Conservation (phyloP, 2,113 vertebrate species). For the Gracilinanus agilis region DNA sequence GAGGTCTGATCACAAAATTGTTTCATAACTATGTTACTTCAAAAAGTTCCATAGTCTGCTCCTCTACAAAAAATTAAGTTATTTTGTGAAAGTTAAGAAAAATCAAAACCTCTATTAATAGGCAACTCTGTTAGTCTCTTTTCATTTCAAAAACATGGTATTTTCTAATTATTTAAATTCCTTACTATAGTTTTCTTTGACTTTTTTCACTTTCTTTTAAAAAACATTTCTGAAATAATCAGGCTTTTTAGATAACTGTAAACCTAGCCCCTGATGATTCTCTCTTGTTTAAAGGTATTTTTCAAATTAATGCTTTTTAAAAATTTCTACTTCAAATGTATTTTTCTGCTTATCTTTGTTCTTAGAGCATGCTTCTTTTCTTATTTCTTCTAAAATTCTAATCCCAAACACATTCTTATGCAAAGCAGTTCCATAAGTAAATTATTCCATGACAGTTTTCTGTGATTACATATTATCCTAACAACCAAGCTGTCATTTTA, state of each 20-base stretch:
- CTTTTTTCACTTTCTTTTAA: constrained; percentile 18
- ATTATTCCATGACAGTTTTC: constrained; percentile 44
- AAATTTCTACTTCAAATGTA: constrained; percentile 23
- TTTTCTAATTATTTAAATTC: constrained; percentile 5
- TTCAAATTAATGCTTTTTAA: constrained; percentile 38
- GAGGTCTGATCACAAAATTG: constrained; percentile 39
- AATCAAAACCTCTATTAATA: not conserved
- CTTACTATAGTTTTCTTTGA: constrained; percentile 16
- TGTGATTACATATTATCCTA: constrained; percentile 30
- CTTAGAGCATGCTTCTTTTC: constrained; percentile 38
- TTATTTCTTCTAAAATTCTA: constrained; percentile 36
- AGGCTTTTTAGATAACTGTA: not conserved
- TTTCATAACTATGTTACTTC: constrained; percentile 68
- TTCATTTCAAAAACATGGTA: constrained; percentile 6
- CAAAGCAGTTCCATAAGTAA: constrained; percentile 26
- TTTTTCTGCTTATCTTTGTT: constrained; percentile 1
- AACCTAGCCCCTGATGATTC: constrained; percentile 18
- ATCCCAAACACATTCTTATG: constrained; percentile 42
- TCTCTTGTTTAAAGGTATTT: not conserved
- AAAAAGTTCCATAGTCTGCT: constrained; percentile 64
- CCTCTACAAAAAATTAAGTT: constrained; percentile 52
- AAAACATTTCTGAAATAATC: constrained; percentile 13
- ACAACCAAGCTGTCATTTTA: constrained; percentile 32
- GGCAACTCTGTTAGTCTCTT: not conserved
- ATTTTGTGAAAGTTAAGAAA: constrained; percentile 63